A percentile compares a stretch with the other conserved stretches of the same genome.
Evolutionary conservation across 2,113 vertebrate genomes (phyloP).

Genomic region (Panthera leo): DNA sequence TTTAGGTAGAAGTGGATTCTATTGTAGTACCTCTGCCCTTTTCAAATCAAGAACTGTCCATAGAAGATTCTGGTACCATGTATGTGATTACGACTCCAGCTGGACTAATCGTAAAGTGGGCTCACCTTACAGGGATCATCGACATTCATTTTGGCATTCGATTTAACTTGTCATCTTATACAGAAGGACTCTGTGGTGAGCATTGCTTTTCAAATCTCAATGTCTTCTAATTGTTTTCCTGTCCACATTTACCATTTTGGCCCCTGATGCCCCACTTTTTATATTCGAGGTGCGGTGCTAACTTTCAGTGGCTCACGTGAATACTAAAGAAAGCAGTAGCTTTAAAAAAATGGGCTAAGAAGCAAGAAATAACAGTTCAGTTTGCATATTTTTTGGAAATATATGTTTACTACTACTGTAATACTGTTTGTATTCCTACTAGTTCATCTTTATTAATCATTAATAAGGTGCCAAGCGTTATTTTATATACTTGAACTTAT

Average conservation of each 20-base stretch:
- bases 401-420: background rate
- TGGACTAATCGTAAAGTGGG: constrained; percentile 95
- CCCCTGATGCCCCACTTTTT: background rate
- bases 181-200: constrained; percentile 97
- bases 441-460: background rate
- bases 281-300: background rate
- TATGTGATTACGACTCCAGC: constrained; percentile 93
- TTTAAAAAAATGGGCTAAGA: background rate
- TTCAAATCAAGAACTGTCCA: constrained; percentile 88
- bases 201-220: background rate
- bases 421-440: background rate
- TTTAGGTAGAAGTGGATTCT: constrained; percentile 94
- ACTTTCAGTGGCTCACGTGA: background rate
- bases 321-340: background rate
- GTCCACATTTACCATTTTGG: background rate
- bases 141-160: constrained; percentile 91
- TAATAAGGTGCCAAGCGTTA: background rate
- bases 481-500: constrained; percentile 1
- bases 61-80: constrained; percentile 97
- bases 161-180: constrained; percentile 87
- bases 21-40: constrained; percentile 90
- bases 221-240: background rate
- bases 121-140: constrained; percentile 96
- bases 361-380: background rate
- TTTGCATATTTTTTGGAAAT: constrained; percentile 14